phyloP scores from a whole-genome alignment of 2,797 vertebrate genomes.

The Cuculus canorus region DNA sequence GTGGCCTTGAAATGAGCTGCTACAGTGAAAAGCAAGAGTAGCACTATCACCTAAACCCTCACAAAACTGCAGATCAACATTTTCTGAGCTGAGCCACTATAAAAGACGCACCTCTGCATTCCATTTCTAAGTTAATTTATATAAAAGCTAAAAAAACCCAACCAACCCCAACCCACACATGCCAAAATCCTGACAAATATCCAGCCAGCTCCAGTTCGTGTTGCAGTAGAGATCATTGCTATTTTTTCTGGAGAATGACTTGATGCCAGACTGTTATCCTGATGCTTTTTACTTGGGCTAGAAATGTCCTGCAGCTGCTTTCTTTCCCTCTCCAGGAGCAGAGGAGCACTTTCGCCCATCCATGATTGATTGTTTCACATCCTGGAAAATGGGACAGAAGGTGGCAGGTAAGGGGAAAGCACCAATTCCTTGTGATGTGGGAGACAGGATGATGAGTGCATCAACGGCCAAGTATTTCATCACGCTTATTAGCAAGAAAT shows the following conservation, averaged over 20 bases:
- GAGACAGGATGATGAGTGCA: neutral
- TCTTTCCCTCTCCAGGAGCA: neutral
- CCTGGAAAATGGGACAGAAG: neutral
- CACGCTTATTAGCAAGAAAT: neutral
- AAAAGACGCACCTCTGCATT: conserved; percentile 20
- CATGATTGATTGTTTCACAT: neutral
- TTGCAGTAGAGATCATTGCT: conserved; percentile 8
- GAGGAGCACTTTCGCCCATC: neutral
- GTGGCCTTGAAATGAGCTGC: neutral
- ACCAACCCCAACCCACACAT: neutral
- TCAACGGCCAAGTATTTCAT: neutral
- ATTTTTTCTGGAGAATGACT: conserved; percentile 39
- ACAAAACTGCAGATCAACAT: neutral
- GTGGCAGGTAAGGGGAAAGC: neutral
- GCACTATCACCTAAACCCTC: neutral
- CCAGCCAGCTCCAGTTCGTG: neutral
- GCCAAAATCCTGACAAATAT: conserved; percentile 44
- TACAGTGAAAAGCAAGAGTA: neutral
- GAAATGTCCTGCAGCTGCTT: neutral
- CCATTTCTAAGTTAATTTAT: conserved; percentile 55
- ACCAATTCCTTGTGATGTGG: neutral
- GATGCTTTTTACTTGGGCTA: neutral
- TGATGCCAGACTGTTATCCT: conserved; percentile 5
- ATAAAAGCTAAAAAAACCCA: conserved; percentile 25
- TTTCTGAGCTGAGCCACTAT: neutral